A percentile compares a stretch with the other conserved stretches of the same genome.
phyloP scores from a whole-genome alignment of 2,888 invertebrate genomes.

The Vanessa cardui region DNA sequence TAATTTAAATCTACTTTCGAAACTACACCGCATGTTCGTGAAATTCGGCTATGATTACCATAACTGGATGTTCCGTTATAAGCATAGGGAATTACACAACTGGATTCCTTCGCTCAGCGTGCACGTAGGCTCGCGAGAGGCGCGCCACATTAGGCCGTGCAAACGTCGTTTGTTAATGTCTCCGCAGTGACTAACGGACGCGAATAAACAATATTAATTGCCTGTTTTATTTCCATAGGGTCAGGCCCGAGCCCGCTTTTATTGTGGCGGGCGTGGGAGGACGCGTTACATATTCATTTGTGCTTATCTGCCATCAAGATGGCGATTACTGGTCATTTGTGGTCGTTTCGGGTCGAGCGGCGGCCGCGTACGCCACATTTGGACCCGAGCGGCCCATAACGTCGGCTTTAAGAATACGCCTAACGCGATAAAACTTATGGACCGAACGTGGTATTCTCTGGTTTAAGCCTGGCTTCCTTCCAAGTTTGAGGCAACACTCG shows the following conservation, averaged over 20 bases:
- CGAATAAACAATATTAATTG: constrained; percentile 80
- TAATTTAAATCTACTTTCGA: constrained; percentile 72
- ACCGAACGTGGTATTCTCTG: constrained; percentile 56
- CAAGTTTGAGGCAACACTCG: constrained; percentile 58
- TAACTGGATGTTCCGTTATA: constrained; percentile 80
- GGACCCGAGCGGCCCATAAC: constrained; percentile 43
- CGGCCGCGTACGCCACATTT: constrained; percentile 63
- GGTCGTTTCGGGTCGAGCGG: constrained; percentile 52
- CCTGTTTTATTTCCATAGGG: constrained; percentile 67
- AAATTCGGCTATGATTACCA: constrained; percentile 80
- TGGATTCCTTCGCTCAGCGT: constrained; percentile 58
- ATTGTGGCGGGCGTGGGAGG: constrained; percentile 73
- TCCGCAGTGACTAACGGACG: constrained; percentile 72
- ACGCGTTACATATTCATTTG: constrained; percentile 78
- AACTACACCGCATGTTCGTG: constrained; percentile 62
- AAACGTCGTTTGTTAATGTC: constrained; percentile 56
- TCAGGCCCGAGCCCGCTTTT: constrained; percentile 59
- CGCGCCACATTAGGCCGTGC: constrained; percentile 47
- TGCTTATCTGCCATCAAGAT: constrained; percentile 74
- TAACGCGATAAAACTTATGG: constrained; percentile 61
- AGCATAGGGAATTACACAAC: constrained; percentile 75
- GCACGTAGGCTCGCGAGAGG: constrained; percentile 45
- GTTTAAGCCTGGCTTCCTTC: constrained; percentile 72
- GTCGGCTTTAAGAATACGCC: constrained; percentile 34
- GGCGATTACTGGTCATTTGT: constrained; percentile 70